phyloP scores from a whole-genome alignment of 2,888 invertebrate genomes.

The Napeogenes inachia region DNA sequence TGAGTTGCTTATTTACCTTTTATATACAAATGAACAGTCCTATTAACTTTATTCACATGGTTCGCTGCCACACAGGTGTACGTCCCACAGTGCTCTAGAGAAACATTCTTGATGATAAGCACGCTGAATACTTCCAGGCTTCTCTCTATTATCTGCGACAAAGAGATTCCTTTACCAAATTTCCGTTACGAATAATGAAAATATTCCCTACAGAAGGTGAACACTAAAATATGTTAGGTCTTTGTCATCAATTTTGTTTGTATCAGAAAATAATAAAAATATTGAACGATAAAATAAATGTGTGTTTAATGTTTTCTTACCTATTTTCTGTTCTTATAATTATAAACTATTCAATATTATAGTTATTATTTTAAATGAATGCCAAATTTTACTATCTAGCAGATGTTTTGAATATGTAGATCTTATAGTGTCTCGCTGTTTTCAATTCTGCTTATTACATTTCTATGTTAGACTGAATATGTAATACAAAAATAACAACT shows the following conservation, averaged over 20 bases:
- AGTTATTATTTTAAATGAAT: too few relatives aligned
- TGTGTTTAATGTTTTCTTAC: not conserved
- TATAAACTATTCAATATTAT: too few relatives aligned
- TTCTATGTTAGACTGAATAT: not conserved
- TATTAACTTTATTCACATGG: conserved; percentile 83
- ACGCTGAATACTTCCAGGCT: conserved; percentile 84
- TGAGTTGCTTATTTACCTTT: conserved; percentile 73
- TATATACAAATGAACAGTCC: conserved; percentile 83
- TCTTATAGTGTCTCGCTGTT: too few relatives aligned
- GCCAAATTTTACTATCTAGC: too few relatives aligned
- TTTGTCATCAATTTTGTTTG: not conserved
- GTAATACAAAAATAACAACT: not conserved
- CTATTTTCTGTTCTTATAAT: too few relatives aligned
- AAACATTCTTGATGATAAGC: conserved; percentile 84
- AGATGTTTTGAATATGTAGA: too few relatives aligned
- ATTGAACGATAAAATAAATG: conserved; percentile 8
- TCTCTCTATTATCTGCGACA: conserved; percentile 77
- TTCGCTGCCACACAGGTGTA: conserved; percentile 86
- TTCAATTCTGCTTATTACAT: too few relatives aligned
- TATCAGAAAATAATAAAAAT: conserved; percentile 13
- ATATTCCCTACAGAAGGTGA: not conserved
- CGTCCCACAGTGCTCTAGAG: conserved; percentile 82
- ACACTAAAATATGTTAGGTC: not conserved
- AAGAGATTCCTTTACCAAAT: conserved; percentile 13
- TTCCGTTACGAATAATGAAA: conserved; percentile 7